Percentiles rank a stretch among this genome's conserved stretches.
These are phyloP conservation scores for Acleris holmiana DNA, from an alignment of 2,888 invertebrate genomes.

Conservation along the genomic window DNA sequence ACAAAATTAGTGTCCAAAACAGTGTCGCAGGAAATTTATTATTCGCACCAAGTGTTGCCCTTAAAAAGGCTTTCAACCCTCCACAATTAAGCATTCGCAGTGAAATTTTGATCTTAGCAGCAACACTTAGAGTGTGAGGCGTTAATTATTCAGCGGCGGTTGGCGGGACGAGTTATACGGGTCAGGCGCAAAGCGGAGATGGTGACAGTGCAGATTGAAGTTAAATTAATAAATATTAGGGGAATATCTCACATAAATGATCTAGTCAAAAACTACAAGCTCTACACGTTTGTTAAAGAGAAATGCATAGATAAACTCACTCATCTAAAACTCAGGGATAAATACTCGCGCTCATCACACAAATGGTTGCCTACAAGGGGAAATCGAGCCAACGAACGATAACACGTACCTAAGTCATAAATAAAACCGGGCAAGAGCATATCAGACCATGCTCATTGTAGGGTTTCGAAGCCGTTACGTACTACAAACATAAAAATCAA, in stretches of 20 bases:
- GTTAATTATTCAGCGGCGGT: constrained; percentile 36
- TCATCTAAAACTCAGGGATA: too few species aligned
- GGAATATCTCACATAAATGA: neutral
- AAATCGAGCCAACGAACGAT: too few species aligned
- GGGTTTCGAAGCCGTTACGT: too few species aligned
- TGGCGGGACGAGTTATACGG: constrained; percentile 35
- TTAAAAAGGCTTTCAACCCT: constrained; percentile 35
- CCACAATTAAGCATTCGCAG: constrained; percentile 35
- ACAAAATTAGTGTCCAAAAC: neutral
- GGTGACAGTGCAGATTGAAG: constrained; percentile 1
- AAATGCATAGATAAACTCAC: too few species aligned
- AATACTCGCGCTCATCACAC: too few species aligned
- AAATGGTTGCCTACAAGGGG: too few species aligned
- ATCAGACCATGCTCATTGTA: too few species aligned
- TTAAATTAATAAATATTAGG: neutral
- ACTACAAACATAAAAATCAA: too few species aligned
- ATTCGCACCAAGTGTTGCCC: constrained; percentile 28
- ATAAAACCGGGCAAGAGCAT: too few species aligned
- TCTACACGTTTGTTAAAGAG: too few species aligned
- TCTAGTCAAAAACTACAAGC: too few species aligned
- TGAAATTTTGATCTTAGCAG: constrained; percentile 37
- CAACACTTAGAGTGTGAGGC: constrained; percentile 33
- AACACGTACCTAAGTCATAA: too few species aligned
- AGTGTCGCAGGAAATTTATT: constrained; percentile 24
- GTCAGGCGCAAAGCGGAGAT: constrained; percentile 8